These are phyloP conservation scores for Epizoanthus illoricatus DNA, from an alignment of 92 coral and sea anemone genomes.

Conservation along the genomic window DNA sequence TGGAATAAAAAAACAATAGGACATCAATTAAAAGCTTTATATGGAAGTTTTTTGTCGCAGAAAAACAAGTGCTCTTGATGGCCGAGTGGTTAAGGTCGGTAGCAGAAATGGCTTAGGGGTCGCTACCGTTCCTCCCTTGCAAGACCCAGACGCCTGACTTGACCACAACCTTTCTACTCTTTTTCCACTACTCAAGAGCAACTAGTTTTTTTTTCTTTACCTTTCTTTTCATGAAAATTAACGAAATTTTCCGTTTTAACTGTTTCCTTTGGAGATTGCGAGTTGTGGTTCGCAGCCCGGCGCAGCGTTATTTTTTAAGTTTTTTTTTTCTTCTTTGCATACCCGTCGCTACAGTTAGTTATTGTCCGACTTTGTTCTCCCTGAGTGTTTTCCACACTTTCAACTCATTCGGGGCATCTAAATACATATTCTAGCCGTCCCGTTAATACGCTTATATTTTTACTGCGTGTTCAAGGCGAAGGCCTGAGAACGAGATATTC, in stretches of 20 bases:
- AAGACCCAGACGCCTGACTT: conserved; percentile 40
- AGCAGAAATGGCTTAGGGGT: conserved; percentile 41
- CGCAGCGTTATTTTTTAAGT: conserved; percentile 40
- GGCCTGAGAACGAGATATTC: conserved; percentile 42
- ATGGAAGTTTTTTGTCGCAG: conserved; percentile 21
- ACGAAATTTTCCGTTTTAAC: conserved; percentile 38
- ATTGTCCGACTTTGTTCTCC: conserved; percentile 24
- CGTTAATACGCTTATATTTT: conserved; percentile 37
- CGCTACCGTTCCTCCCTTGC: conserved; percentile 43
- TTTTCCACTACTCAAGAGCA: conserved; percentile 34
- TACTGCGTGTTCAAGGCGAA: conserved; percentile 42
- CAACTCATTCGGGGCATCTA: conserved; percentile 41
- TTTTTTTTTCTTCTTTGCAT: too few species aligned
- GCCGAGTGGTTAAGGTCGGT: conserved; percentile 43
- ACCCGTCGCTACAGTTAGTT: too few species aligned
- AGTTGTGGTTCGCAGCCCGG: conserved; percentile 41
- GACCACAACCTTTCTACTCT: conserved; percentile 33
- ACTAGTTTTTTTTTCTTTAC: conserved; percentile 32
- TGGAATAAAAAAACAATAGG: conserved; percentile 24
- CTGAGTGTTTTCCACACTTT: conserved; percentile 26
- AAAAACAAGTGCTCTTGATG: conserved; percentile 40
- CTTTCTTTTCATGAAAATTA: conserved; percentile 33
- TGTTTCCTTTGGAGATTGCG: conserved; percentile 36
- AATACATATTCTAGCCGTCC: conserved; percentile 39
- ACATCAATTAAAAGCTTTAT: conserved; percentile 16